Evolutionary conservation across 1,140 invertebrate genomes (phyloP).

Genomic region (Trachelipus rathkii): DNA sequence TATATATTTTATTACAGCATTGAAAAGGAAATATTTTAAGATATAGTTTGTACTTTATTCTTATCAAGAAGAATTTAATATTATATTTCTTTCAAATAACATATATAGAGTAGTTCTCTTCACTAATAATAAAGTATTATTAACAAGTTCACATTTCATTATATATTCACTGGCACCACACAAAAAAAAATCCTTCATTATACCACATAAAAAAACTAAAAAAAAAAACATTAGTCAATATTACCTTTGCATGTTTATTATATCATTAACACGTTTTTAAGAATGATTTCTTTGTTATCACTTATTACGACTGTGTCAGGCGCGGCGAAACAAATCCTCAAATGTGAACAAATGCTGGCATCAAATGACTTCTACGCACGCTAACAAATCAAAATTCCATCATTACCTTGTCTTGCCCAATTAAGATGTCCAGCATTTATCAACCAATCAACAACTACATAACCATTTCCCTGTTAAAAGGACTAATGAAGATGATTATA

Average conservation of each 20-base stretch:
- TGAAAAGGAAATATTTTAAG: too few species aligned
- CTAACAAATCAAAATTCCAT: neutral
- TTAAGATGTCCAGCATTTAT: neutral
- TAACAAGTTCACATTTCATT: too few species aligned
- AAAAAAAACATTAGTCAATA: neutral
- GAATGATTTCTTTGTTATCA: conserved; percentile 3
- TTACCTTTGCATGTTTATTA: neutral
- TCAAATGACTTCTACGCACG: neutral
- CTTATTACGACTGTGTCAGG: neutral
- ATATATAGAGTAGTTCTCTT: too few species aligned
- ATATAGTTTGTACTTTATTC: too few species aligned
- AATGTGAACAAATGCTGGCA: neutral
- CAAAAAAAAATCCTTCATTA: too few species aligned
- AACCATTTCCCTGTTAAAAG: neutral
- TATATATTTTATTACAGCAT: too few species aligned
- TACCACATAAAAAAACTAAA: too few species aligned
- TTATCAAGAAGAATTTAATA: too few species aligned
- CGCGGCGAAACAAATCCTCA: neutral
- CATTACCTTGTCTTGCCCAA: neutral
- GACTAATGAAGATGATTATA: neutral
- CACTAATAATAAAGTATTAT: too few species aligned
- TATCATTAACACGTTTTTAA: neutral
- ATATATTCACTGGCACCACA: too few species aligned
- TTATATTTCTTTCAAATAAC: too few species aligned
- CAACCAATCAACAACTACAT: neutral